These are phyloP conservation scores for Habropoda laboriosa DNA, from an alignment of 1,140 invertebrate genomes.

Conservation along the genomic window DNA sequence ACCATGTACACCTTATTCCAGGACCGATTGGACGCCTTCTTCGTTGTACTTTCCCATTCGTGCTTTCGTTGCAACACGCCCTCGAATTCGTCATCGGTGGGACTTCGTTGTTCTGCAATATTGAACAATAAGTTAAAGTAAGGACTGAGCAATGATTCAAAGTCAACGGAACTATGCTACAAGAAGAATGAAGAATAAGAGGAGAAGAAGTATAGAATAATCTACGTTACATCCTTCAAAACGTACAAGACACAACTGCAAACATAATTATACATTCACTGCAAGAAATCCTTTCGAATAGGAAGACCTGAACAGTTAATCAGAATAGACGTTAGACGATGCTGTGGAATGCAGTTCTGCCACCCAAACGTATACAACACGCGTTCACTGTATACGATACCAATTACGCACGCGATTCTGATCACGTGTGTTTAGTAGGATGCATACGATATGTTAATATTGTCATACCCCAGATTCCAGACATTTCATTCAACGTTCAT, in stretches of 20 bases:
- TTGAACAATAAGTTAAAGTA: neutral
- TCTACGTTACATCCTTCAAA: neutral
- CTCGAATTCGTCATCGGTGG: constrained; percentile 91
- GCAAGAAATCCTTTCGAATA: neutral
- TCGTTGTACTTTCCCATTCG: constrained; percentile 98
- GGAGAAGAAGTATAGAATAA: neutral
- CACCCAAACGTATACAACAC: constrained; percentile 11
- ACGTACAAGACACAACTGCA: constrained; percentile 21
- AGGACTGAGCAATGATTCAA: neutral
- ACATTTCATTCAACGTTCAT: neutral
- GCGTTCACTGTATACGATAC: neutral
- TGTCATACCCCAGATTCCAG: neutral
- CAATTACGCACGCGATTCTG: neutral
- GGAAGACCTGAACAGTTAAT: constrained; percentile 22
- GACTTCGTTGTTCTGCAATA: constrained; percentile 89
- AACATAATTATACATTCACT: constrained; percentile 24
- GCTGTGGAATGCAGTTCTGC: constrained; percentile 8
- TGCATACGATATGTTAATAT: constrained; percentile 14
- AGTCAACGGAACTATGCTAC: neutral
- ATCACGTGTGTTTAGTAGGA: constrained; percentile 27
- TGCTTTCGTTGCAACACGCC: constrained; percentile 96
- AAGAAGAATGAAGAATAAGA: neutral
- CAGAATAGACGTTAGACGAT: constrained; percentile 22
- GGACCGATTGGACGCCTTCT: constrained; percentile 96
- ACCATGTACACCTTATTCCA: constrained; percentile 98